phyloP scores from a whole-genome alignment of 2,113 vertebrate genomes.

The Gasterosteus nipponicus region DNA sequence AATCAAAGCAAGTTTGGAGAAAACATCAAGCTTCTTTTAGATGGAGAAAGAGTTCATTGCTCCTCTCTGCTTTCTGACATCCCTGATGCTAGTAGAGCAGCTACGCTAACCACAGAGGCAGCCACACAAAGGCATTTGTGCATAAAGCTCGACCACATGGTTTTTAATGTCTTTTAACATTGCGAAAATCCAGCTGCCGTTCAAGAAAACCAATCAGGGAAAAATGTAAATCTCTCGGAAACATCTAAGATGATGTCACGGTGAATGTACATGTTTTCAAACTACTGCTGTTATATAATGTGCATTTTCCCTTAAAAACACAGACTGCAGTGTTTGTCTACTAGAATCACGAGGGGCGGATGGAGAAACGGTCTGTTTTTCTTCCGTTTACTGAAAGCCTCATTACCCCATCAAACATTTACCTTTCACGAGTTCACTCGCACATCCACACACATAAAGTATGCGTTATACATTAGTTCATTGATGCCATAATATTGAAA shows the following conservation, averaged over 20 bases:
- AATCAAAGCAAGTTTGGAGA: neutral
- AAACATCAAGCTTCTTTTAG: neutral
- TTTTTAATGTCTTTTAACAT: neutral
- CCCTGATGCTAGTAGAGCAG: neutral
- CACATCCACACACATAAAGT: slow-evolving; percentile 26
- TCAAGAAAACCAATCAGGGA: neutral
- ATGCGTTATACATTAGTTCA: slow-evolving; percentile 53
- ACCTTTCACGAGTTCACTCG: slow-evolving; percentile 43
- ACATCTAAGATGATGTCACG: neutral
- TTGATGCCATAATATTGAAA: slow-evolving; percentile 29
- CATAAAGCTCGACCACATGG: neutral
- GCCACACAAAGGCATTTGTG: neutral
- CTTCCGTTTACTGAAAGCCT: slow-evolving; percentile 74
- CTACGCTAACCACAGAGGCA: neutral
- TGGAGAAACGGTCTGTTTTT: slow-evolving; percentile 55
- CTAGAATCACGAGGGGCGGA: slow-evolving; percentile 44
- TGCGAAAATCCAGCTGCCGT: neutral
- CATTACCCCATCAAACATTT: slow-evolving; percentile 82
- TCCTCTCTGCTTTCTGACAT: neutral
- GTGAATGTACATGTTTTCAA: neutral
- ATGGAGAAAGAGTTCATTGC: neutral
- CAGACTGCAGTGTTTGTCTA: slow-evolving; percentile 35
- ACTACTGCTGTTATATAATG: neutral
- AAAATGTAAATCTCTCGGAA: slow-evolving; percentile 17
- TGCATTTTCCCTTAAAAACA: slow-evolving; percentile 31